phyloP scores from a whole-genome alignment of 2,888 invertebrate genomes.

The Dryobotodes eremita region DNA sequence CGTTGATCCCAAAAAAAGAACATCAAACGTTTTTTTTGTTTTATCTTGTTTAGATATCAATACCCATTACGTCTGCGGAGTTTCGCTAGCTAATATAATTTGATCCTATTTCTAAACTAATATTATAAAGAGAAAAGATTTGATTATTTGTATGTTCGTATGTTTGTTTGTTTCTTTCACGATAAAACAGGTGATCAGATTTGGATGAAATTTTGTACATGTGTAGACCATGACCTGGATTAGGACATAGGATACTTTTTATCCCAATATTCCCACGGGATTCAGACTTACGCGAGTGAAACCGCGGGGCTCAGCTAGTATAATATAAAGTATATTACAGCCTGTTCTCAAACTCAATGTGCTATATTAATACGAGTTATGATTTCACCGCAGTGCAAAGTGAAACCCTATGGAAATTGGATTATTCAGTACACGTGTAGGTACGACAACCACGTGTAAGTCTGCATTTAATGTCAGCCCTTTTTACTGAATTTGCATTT shows the following conservation, averaged over 20 bases:
- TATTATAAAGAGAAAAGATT: too few species aligned
- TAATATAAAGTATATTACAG: too few species aligned
- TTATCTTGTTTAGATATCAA: background rate
- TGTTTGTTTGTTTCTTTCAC: background rate
- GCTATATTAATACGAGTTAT: constrained; percentile 30
- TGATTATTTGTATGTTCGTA: background rate
- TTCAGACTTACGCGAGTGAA: too few species aligned
- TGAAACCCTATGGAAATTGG: constrained; percentile 66
- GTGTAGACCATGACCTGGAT: background rate
- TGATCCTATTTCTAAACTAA: background rate
- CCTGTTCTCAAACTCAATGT: background rate
- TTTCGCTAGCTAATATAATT: background rate
- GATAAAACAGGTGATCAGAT: background rate
- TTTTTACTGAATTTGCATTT: constrained; percentile 59
- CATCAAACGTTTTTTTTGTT: too few species aligned
- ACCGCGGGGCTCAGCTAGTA: too few species aligned
- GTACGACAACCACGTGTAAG: constrained; percentile 42
- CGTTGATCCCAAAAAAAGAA: background rate
- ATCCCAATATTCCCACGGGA: too few species aligned
- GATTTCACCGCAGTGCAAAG: constrained; percentile 42
- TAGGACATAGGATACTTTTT: too few species aligned
- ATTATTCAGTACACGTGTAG: constrained; percentile 56
- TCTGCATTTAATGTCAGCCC: constrained; percentile 33
- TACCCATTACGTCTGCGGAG: background rate
- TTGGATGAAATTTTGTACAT: background rate